Base-by-base conservation (phyloP, 2,888 invertebrate genomes). In the Oscheius sp. region DNA sequence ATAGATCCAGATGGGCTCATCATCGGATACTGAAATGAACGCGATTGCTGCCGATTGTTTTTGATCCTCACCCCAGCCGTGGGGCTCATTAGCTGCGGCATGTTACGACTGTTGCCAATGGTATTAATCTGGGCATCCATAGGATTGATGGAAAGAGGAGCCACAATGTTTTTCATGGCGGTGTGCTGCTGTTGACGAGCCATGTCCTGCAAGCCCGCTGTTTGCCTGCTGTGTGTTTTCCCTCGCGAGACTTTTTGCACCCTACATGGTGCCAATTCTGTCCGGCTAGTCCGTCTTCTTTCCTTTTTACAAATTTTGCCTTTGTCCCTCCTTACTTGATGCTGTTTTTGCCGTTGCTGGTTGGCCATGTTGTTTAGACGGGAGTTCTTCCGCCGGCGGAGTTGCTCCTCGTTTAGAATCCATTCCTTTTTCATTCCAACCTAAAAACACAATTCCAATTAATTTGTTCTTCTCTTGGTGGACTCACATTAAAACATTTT, bases 351-450 rank as follows among this genome's bases (percentile, higher is more conserved):
- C 21, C 74, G 73, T 29, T 66, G 75, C 16, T 76, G 73, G 23
- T 55, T 74, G 25, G 74, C 69, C 59, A 80, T 74, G 72, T 81
- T 82, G 73, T 87, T 87, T 49, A 87, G 74, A 9, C 87, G 84
- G 1, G 86, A 85, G 77, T 87, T 87, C 72, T 87, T 87, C 41
- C 81, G 80, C 76, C 89, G 88, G 1, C 61, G 41, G 43, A 59
- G 76, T 87, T 96, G 96, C 84, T 95, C 94, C 69, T 97, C 96
- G 0, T 96, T 95, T 94, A 98, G 94, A 16, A 98, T 98, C 89
- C 95, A 95, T 87, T 97, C 96, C 87, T 96, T 96, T 82, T 95
- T 94, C 98, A 98, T 98, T 0, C 98, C 98, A 75, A 96, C 93
- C 76, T 84, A 52, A 23, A 78, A 80, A 41, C 27, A 46, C 35